Evolutionary conservation across 2,888 invertebrate species (phyloP).

Genomic region (Hemistola chrysoprasaria): DNA sequence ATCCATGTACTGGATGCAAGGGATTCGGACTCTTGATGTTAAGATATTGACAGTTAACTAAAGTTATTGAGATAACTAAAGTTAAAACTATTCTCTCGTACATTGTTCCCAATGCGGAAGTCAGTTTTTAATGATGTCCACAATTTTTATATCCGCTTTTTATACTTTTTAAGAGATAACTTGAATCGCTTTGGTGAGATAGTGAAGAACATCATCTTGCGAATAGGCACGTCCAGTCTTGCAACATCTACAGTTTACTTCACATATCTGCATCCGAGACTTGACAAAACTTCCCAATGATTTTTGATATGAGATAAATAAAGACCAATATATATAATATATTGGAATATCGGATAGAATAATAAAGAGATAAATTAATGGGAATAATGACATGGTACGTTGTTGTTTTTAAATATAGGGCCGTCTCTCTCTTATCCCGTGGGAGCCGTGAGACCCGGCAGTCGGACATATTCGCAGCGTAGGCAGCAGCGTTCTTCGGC

Average conservation of each 20-base stretch:
- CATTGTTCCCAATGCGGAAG: conserved; percentile 25
- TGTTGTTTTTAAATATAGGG: no score
- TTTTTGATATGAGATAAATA: no score
- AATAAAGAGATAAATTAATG: no score
- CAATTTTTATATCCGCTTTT: conserved; percentile 16
- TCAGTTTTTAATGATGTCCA: conserved; percentile 23
- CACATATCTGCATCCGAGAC: conserved; percentile 1
- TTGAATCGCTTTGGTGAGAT: conserved; percentile 1
- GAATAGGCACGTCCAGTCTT: conserved; percentile 25
- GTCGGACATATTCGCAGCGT: no score
- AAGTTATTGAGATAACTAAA: conserved; percentile 17
- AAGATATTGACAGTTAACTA: conserved; percentile 33
- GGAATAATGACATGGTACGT: no score
- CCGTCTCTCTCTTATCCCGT: no score
- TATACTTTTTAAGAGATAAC: conserved; percentile 29
- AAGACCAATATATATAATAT: no score
- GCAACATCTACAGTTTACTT: no score
- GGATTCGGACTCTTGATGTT: conserved; percentile 42
- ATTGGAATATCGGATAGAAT: no score
- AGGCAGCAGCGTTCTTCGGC: no score
- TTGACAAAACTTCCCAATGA: no score
- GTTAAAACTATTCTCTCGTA: conserved; percentile 18
- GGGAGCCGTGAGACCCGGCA: no score
- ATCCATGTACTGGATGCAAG: conserved; percentile 67
- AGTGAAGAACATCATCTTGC: conserved; percentile 9